Conservation (phyloP, 2,797 vertebrate species). For the Coracias cyanogaster region DNA sequence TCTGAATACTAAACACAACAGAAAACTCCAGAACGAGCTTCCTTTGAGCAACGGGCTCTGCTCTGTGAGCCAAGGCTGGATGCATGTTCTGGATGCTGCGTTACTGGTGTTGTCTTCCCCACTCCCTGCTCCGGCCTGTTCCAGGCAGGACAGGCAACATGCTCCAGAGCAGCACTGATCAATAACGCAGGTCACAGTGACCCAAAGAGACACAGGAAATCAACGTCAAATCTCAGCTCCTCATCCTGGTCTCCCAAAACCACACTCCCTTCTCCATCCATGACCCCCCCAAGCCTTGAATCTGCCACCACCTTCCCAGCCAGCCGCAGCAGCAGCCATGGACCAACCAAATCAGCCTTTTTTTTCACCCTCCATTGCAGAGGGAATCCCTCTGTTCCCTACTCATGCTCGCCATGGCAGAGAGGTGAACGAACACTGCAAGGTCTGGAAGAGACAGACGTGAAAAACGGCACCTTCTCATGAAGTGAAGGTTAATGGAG, state of each 20-base stretch:
- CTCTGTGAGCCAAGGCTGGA: background rate
- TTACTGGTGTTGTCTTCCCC: background rate
- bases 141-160: background rate
- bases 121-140: background rate
- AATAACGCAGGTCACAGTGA: rapidly evolving
- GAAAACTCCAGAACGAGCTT: background rate
- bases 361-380: background rate
- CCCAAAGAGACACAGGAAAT: rapidly evolving
- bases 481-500: background rate
- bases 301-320: background rate
- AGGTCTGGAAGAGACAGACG: background rate
- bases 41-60: background rate
- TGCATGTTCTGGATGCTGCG: background rate
- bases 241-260: background rate
- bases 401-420: background rate
- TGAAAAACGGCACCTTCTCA: background rate
- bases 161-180: rapidly evolving
- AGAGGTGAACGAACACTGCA: background rate
- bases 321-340: background rate
- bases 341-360: background rate
- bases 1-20: background rate
- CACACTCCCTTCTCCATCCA: background rate
- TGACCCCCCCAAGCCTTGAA: background rate
- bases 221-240: background rate
- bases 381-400: background rate